Base-by-base conservation (phyloP, 2,888 invertebrate genomes). In the Tinea pellionella region DNA sequence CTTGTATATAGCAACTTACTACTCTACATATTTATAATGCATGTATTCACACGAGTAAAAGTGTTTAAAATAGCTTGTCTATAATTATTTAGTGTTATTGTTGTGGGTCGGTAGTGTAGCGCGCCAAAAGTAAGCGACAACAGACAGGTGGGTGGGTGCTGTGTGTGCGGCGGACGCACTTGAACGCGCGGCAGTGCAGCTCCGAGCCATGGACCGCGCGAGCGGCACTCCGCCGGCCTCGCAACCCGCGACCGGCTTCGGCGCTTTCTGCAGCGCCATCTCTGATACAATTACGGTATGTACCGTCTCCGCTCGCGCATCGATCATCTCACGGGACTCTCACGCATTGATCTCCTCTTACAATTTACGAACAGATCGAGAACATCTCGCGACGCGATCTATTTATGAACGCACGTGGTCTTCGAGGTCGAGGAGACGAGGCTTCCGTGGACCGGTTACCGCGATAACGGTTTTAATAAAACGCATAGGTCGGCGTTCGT, bases 41-140 rank as follows among this genome's bases (percentile, higher is more conserved):
- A 53, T 18, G 53, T 24, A 53, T n/a, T 53, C 53, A 18, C 53
- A 53, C 53, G 53, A 53, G 53, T 53, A 74, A 76, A 75, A 75
- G 70, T 67, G 69, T 70, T 75, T 66, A 69, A 81, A 82, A 82
- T 84, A 83, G 73, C 66, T 62, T 71, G 70, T 80, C 84, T 86
- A 84, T 83, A 81, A 85, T 82, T 81, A 80, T 82, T 83, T 74
- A 76, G 72, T 86, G 80, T 84, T 85, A 77, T 85, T 84, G 83
- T 86, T 80, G 75, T 80, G 78, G 71, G 74, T 69, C 73, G 80
- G 77, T 79, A 70, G 71, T 70, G 77, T 78, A 83, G 84, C 84
- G 83, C 83, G 85, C 85, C 83, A 84, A 83, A 75, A 77, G 76
- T 76, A 68, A 77, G 77, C 75, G 80, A 79, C 80, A 80, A 77